Percentiles rank a stretch among this genome's conserved stretches.
phyloP scores from a whole-genome alignment of 2,113 vertebrate species.

The Ciconia stormi region DNA sequence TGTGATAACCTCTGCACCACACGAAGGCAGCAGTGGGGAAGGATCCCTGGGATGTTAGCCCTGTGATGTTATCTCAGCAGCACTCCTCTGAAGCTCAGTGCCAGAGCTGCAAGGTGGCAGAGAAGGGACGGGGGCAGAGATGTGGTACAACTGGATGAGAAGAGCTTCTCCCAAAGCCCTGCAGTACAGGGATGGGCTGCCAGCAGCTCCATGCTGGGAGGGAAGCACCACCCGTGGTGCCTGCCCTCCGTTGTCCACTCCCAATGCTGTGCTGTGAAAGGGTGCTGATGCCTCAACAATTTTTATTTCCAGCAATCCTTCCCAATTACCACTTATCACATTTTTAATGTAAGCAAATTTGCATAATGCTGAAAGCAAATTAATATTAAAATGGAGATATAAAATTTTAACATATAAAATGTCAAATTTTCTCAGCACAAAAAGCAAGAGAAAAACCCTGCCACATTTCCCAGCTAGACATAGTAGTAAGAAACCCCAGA shows the following conservation, averaged over 20 bases:
- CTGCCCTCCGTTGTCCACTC: not conserved
- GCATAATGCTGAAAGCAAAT: not conserved
- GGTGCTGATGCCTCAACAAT: not conserved
- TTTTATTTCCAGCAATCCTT: not conserved
- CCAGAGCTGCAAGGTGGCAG: not conserved
- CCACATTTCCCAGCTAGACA: accelerated
- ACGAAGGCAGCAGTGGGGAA: accelerated
- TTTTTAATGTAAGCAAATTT: not conserved
- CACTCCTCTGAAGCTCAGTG: not conserved
- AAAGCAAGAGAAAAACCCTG: not conserved
- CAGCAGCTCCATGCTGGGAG: not conserved
- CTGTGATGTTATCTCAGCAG: not conserved
- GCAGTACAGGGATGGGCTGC: not conserved
- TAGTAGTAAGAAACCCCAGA: not conserved
- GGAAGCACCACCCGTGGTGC: accelerated
- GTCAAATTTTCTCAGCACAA: not conserved
- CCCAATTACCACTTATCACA: not conserved
- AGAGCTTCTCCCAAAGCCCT: not conserved
- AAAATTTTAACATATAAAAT: not conserved
- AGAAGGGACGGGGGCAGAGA: not conserved
- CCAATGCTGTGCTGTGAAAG: not conserved
- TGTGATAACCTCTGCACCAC: not conserved
- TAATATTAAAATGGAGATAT: not conserved
- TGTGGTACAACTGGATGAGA: accelerated
- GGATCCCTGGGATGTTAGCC: not conserved